Evolutionary conservation across 1,140 invertebrate species (phyloP), one percentile per base, ranked within the genome.

Genomic region (Batillaria attramentaria): DNA sequence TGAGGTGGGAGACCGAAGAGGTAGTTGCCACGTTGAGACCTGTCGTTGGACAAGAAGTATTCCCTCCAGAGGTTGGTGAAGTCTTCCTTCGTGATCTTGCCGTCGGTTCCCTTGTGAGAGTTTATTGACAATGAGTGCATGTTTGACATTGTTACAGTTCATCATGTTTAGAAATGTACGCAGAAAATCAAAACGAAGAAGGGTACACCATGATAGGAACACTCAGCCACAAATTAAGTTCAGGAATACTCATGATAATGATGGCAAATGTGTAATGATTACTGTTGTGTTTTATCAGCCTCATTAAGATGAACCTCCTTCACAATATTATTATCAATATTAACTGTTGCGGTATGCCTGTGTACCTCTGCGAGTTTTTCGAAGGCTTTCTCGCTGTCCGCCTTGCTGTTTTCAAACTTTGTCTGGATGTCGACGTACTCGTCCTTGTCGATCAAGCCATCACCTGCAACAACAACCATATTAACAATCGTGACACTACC

Each of bases 41-140:
- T n/a, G 33, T 85, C 81, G n/a, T 83, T 82, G 4, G 85, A 85
- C 13, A 83, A 76, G 72, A 87, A 84, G 65, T 83, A 87, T 37
- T 85, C 84, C 16, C 72, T 81, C 85, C 85, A 87, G 4, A 87
- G 74, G n/a, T 31, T 46, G 28, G 80, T 70, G 72, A 87, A 87
- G 46, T 84, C 78, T 4, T 79, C 72, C 41, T 77, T 74, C 1
- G 83, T 83, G 31, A 87, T 84, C 35, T 66, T 73, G 20, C 69
- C 74, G 28, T 85, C 80, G 16, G 81, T 75, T 3, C 39, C 73
- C 73, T 75, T 24, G 57, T 35, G 13, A 35, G n/a, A n/a, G n/a
- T n/a, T n/a, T n/a, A n/a, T n/a, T 35, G 60, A 54, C n/a, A 77
- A 43, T 50, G 20, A 79, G 42, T 28, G 41, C 37, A 54, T 10